These are phyloP conservation scores for Dynastes grantii DNA, from an alignment of 2,888 invertebrate genomes.

Conservation along the genomic window DNA sequence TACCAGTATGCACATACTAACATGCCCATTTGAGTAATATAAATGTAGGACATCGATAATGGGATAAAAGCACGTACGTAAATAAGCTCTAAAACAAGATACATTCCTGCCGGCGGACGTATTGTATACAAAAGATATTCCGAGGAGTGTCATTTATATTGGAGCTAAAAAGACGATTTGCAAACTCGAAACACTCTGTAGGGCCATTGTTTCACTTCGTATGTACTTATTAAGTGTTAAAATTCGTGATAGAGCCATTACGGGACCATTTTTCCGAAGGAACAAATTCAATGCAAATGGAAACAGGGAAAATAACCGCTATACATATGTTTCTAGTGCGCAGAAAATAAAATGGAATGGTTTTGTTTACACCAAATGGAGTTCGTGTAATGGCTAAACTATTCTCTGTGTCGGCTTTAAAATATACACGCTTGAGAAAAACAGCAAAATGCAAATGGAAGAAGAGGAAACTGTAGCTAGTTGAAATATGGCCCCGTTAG, in stretches of 20 bases:
- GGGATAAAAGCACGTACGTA: conserved; percentile 26
- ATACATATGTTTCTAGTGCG: conserved; percentile 55
- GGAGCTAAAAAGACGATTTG: conserved; percentile 29
- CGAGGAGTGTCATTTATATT: conserved; percentile 28
- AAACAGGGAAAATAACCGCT: conserved; percentile 53
- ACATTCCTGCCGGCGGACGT: conserved; percentile 10
- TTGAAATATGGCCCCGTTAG: conserved; percentile 35
- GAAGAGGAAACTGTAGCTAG: conserved; percentile 25
- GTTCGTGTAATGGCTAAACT: conserved; percentile 49
- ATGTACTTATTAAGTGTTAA: conserved; percentile 50
- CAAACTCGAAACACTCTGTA: conserved; percentile 27
- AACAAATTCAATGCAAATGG: conserved; percentile 59
- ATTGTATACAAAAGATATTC: conserved; percentile 26
- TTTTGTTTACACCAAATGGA: conserved; percentile 50
- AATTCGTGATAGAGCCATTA: conserved; percentile 49
- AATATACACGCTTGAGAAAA: conserved; percentile 38
- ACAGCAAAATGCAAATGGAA: conserved; percentile 45
- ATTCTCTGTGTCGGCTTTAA: conserved; percentile 40
- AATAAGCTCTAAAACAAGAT: conserved; percentile 22
- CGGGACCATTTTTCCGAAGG: conserved; percentile 45
- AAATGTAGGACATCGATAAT: conserved; percentile 32
- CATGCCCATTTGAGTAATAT: conserved; percentile 13
- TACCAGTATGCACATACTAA: background rate
- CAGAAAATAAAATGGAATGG: conserved; percentile 52
- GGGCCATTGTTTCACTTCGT: conserved; percentile 45